Conservation (phyloP, 2,797 vertebrate species). For the Lepilemur ruficaudatus region DNA sequence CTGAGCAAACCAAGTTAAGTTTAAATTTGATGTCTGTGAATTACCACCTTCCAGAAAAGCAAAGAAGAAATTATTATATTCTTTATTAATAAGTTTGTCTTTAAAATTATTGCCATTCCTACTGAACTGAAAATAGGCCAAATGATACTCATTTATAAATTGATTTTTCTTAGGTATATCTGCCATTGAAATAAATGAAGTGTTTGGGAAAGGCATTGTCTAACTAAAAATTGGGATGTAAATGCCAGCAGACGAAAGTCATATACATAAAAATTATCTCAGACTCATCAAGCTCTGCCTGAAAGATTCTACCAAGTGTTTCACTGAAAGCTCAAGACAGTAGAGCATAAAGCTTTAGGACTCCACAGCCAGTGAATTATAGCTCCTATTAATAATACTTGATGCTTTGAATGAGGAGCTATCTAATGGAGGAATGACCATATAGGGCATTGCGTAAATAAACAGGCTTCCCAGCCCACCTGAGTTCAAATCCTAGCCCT, state of each 20-base stretch:
- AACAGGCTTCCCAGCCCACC: not conserved
- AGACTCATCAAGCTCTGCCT: not conserved
- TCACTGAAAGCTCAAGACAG: not conserved
- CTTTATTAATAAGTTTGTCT: not conserved
- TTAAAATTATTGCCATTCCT: not conserved
- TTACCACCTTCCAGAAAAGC: not conserved
- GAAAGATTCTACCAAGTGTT: not conserved
- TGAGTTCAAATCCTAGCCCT: not conserved
- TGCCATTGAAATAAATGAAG: not conserved
- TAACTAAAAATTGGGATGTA: not conserved
- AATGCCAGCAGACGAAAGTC: not conserved
- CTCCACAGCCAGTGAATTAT: not conserved
- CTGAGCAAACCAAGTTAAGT: not conserved
- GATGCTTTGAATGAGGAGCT: not conserved
- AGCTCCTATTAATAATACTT: not conserved
- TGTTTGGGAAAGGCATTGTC: not conserved
- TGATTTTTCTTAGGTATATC: not conserved
- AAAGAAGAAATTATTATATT: not conserved
- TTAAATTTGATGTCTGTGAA: not conserved
- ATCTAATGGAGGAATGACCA: not conserved
- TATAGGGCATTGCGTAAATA: not conserved
- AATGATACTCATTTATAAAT: not conserved
- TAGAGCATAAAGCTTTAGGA: not conserved
- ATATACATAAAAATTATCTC: not conserved
- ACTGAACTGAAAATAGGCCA: not conserved